Percentiles rank a stretch among this genome's conserved stretches.
Evolutionary conservation across 2,113 vertebrate genomes (phyloP).

Genomic region (Amazona guildingii): DNA sequence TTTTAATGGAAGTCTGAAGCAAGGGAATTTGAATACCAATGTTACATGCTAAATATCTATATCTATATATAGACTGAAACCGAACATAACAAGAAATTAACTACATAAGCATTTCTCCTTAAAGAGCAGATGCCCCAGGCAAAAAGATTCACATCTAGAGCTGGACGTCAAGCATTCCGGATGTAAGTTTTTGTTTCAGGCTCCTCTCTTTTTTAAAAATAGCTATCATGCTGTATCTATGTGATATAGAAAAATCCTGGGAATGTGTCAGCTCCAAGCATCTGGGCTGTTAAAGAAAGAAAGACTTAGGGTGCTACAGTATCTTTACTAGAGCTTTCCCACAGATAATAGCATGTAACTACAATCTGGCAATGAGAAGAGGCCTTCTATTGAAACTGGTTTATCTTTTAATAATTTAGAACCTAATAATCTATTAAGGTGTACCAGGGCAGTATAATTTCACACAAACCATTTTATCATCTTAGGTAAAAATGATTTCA

Average conservation of each 20-base stretch:
- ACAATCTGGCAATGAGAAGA: neutral
- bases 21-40: neutral
- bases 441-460: neutral
- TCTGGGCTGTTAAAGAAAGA: slow-evolving; percentile 40
- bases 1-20: neutral
- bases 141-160: neutral
- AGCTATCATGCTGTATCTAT: slow-evolving; percentile 14
- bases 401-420: neutral
- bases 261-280: slow-evolving; percentile 24
- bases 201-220: slow-evolving; percentile 27
- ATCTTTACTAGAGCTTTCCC: slow-evolving; percentile 1
- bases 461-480: neutral
- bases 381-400: neutral
- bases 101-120: neutral
- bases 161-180: neutral
- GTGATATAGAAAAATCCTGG: neutral
- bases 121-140: neutral
- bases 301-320: neutral
- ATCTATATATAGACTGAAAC: neutral
- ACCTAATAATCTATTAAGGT: neutral
- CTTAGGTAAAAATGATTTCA: slow-evolving; percentile 11
- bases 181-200: slow-evolving; percentile 7
- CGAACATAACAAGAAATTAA: neutral
- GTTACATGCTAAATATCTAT: neutral
- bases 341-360: neutral